Evolutionary conservation across 2,113 vertebrate species (phyloP).

Genomic region (Psophia crepitans): DNA sequence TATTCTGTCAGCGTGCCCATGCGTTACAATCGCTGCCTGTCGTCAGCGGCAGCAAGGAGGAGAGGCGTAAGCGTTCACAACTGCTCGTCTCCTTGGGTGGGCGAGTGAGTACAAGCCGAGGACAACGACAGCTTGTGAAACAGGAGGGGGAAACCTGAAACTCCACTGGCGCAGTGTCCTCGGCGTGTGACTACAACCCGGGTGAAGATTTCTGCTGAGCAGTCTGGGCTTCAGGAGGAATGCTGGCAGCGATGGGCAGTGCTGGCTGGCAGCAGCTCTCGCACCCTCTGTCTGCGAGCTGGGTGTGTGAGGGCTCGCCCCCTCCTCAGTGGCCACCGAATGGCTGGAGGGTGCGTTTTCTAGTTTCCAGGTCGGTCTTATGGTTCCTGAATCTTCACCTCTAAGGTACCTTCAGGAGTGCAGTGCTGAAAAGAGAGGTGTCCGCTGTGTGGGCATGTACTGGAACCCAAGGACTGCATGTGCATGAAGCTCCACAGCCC

Average conservation of each 20-base stretch:
- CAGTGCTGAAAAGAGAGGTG: background rate
- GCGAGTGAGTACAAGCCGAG: background rate
- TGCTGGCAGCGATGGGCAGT: background rate
- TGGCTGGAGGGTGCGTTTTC: background rate
- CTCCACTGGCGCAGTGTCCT: background rate
- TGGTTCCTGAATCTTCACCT: background rate
- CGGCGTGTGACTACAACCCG: background rate
- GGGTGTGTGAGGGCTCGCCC: fast-evolving
- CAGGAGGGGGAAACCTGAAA: background rate
- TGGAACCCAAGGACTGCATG: fast-evolving
- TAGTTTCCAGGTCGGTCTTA: background rate
- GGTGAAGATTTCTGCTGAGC: background rate
- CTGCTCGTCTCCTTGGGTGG: background rate
- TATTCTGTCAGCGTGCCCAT: fast-evolving
- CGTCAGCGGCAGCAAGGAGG: background rate
- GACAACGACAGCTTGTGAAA: background rate
- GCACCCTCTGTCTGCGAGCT: background rate
- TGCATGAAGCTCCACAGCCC: background rate
- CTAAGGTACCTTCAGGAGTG: background rate
- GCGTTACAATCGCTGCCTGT: fast-evolving
- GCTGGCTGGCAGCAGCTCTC: background rate
- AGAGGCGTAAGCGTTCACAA: fast-evolving
- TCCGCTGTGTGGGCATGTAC: fast-evolving
- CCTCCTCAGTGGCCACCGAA: background rate
- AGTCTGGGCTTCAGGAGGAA: background rate